phyloP scores from a whole-genome alignment of 1,140 invertebrate genomes.

The Eumaeus atala region DNA sequence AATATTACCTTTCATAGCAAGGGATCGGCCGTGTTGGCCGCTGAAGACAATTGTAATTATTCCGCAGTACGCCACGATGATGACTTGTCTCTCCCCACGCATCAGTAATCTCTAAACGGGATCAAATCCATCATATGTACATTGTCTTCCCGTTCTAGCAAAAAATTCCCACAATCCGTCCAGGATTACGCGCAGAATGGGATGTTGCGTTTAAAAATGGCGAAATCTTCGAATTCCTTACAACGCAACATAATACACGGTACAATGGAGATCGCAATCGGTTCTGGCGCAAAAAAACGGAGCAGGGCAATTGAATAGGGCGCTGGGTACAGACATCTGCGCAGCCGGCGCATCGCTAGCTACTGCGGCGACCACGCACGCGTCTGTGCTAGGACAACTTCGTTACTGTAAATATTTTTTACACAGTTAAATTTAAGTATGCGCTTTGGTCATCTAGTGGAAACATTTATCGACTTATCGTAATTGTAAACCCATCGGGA shows the following conservation, averaged over 20 bases:
- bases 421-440: no score
- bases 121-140: neutral
- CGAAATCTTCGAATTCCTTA: constrained; percentile 47
- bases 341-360: constrained; percentile 40
- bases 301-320: constrained; percentile 52
- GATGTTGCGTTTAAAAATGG: constrained; percentile 53
- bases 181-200: constrained; percentile 33
- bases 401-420: no score
- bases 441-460: no score
- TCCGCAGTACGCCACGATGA: no score
- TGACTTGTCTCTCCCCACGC: no score
- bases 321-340: constrained; percentile 39
- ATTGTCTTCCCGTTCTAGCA: constrained; percentile 33
- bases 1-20: no score
- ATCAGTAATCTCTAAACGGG: no score
- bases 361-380: constrained; percentile 27
- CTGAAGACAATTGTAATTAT: no score
- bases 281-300: constrained; percentile 46
- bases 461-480: no score
- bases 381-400: neutral
- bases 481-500: no score
- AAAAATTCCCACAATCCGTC: constrained; percentile 47
- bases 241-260: constrained; percentile 50
- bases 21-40: no score
- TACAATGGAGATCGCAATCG: constrained; percentile 63